Percentiles rank a stretch among this genome's conserved stretches.
Evolutionary conservation across 2,888 invertebrate species (phyloP).

Genomic region (Schizaphis graminum): DNA sequence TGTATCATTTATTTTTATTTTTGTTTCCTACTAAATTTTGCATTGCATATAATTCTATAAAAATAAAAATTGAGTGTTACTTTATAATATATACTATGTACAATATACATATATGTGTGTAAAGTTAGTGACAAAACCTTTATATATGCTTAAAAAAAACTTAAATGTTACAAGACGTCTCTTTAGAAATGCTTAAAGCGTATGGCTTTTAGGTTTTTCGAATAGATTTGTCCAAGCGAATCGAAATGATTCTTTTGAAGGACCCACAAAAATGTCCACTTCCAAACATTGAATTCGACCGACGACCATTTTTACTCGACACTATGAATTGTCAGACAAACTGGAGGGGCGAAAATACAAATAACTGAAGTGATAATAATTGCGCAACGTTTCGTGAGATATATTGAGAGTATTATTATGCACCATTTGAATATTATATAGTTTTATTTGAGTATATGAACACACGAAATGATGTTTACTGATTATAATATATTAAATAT

Average conservation of each 20-base stretch:
- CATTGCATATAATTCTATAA: background rate
- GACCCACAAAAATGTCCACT: conserved; percentile 37
- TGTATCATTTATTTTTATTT: background rate
- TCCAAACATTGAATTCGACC: conserved; percentile 23
- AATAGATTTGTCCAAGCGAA: conserved; percentile 51
- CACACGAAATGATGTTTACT: background rate
- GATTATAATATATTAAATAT: background rate
- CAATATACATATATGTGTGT: background rate
- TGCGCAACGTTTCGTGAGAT: conserved; percentile 51
- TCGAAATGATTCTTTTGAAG: conserved; percentile 48
- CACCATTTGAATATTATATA: conserved; percentile 17
- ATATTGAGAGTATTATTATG: conserved; percentile 39
- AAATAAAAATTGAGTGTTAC: conserved; percentile 4
- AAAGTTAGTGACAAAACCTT: background rate
- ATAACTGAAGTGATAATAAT: conserved; percentile 38
- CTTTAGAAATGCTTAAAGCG: conserved; percentile 18
- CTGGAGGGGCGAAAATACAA: conserved; percentile 20
- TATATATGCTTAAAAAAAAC: conserved; percentile 2
- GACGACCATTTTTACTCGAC: conserved; percentile 31
- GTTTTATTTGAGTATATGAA: background rate
- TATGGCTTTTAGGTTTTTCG: conserved; percentile 39
- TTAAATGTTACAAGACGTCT: conserved; percentile 4
- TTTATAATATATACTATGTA: background rate
- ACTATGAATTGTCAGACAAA: conserved; percentile 35
- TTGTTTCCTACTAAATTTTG: background rate